Base-by-base conservation (phyloP, 2,113 vertebrate genomes). In the Cheilinus undulatus region DNA sequence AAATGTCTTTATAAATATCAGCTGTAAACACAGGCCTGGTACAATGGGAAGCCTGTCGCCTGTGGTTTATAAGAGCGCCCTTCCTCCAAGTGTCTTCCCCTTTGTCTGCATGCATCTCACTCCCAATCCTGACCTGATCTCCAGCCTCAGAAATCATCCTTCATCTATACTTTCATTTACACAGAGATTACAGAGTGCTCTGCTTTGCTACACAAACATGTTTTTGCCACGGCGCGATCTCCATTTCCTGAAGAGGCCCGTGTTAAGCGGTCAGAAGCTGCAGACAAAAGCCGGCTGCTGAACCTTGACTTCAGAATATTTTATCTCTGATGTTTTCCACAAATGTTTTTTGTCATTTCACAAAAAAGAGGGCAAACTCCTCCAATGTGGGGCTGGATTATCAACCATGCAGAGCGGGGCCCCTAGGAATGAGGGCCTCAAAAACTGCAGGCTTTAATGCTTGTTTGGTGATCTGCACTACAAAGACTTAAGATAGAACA, bases 1-100 rank as follows among this genome's bases (percentile, higher is more conserved):
- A 57, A 57, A 68, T 46, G 82, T 88, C 91, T 86, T 83, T 89
- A 77, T 86, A 90, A 88, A 80, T 76, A 77, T 71, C 24, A 38
- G 27, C 64, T 80, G 54, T 59, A 73, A 86, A 86, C 78, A 70
- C 46, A 49, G 36, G 30, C 26, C 34, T 14, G 24, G 59, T 49
- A 27, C 19, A 26, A 70, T 54, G 40, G 24, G 49, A 53, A 40
- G 62, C 49, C 52, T 48, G 56, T 67, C 72, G 15, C 51, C 28
- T 52, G 24, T 54, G 14, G 59, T 80, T 79, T 73, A 42, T 19
- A 42, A 5, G 30, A 59, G 34, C 19, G 20, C 28, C 22, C 62
- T 76, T 79, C 64, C 70, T 62, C 14, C 46, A 2, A 12, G 15
- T 26, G 58, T 67, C 28, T 60, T 40, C 71, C 38, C 48, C 24